A percentile compares a stretch with the other conserved stretches of the same genome.
phyloP scores from a whole-genome alignment of 2,113 vertebrate species.

The Pachypanchax playfairii region DNA sequence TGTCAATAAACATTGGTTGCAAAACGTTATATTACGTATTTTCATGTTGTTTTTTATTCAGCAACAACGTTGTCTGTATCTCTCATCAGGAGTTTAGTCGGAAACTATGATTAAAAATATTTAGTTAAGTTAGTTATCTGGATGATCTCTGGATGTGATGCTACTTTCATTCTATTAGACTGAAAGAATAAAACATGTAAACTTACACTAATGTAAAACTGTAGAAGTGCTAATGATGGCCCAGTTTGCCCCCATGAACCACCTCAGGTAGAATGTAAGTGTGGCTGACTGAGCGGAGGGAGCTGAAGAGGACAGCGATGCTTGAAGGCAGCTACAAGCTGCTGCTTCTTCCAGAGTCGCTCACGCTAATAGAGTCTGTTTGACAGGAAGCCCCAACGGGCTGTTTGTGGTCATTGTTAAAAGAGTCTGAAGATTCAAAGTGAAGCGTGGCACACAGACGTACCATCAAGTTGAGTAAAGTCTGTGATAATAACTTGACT shows the following conservation, averaged over 20 bases:
- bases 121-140: too few relatives aligned
- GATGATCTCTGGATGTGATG: too few relatives aligned
- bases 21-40: too few relatives aligned
- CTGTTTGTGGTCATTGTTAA: constrained; percentile 49
- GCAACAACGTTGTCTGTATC: too few relatives aligned
- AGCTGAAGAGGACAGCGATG: constrained; percentile 35
- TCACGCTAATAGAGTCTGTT: constrained; percentile 58
- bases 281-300: constrained; percentile 13
- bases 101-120: too few relatives aligned
- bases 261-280: constrained; percentile 12
- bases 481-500: constrained; percentile 33
- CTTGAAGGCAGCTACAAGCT: constrained; percentile 34
- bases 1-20: too few relatives aligned
- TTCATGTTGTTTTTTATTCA: too few relatives aligned
- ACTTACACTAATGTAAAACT: background rate
- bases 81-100: too few relatives aligned
- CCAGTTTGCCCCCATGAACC: constrained; percentile 8
- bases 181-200: background rate
- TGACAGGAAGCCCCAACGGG: constrained; percentile 49
- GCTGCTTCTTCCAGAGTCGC: constrained; percentile 48
- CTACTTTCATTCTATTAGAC: too few relatives aligned
- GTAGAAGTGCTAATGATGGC: constrained; percentile 7
- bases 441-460: constrained; percentile 33
- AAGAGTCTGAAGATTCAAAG: constrained; percentile 64
- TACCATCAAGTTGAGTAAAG: constrained; percentile 35